Base-by-base conservation (phyloP, 2,888 invertebrate species). In the Acanthosoma haemorrhoidale region DNA sequence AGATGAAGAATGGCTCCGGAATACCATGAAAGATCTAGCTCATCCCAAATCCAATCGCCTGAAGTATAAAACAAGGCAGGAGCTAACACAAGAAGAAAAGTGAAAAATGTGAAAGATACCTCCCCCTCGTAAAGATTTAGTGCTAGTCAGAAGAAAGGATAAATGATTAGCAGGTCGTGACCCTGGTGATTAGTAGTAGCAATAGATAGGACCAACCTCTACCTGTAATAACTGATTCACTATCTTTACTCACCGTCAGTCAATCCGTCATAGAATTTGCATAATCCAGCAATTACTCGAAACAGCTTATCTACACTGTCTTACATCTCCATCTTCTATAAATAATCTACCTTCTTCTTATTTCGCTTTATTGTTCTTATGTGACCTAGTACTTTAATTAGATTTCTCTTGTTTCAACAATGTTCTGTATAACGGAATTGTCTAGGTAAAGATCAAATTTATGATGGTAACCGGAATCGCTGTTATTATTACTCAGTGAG, bases 251-350 rank as follows among this genome's bases (percentile, higher is more conserved):
- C 21, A 21, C 21, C 11, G 21, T 43, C 43, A 43, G 43, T 43
- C 43, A 18, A 60, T 60, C 60, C 18, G 18, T 60, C 36, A 34
- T 31, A 16, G 0, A 32, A 60, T 60, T 60, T 16, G 60, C 60
- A 60, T 60, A 60, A 60, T 60, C 31, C 60, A 32, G 18, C 36
- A 60, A 60, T 60, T 36, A 60, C 13, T 36, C 36, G 11, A 3
- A 16, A 16, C 60, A 9, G 31, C 18, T 60, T 60, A 18, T 18
- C 34, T 9, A n/a, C 41, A 15, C 34, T 60, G 15, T 18, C 60
- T 31, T 6, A 3, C 1, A 9, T 4, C 31, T 15, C 31, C 31
- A 15, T 57, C 29, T 15, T 8, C 15, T 31, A 4, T 31, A 13
- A 13, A 25, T 11, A n/a, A 15, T 1, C 2, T 15, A 8, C 58